Evolutionary conservation across 2,797 vertebrate genomes (phyloP).

Genomic region (Gymnoscopelus microlampas): DNA sequence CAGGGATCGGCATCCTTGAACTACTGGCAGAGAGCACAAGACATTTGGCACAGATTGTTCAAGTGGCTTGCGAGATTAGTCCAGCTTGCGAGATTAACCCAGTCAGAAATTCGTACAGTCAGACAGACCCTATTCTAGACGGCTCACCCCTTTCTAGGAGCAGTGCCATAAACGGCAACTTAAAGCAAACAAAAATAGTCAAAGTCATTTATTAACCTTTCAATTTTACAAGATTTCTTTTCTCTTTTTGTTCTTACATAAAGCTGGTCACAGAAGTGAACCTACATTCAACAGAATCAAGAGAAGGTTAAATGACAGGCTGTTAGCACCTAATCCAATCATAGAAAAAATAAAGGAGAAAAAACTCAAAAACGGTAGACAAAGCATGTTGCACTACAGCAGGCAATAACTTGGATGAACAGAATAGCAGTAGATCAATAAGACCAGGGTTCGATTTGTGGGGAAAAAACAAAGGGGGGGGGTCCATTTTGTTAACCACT

Average conservation of each 20-base stretch:
- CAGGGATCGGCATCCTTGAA: too few relatives aligned
- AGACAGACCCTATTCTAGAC: too few relatives aligned
- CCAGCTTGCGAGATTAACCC: too few relatives aligned
- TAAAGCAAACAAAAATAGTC: constrained; percentile 15
- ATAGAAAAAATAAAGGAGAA: constrained; percentile 14
- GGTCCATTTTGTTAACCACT: too few relatives aligned
- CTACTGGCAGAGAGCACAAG: too few relatives aligned
- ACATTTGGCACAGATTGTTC: too few relatives aligned
- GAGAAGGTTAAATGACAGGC: constrained; percentile 24
- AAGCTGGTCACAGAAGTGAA: constrained; percentile 64
- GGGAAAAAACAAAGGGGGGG: too few relatives aligned
- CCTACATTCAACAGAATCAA: constrained; percentile 69
- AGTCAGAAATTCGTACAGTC: too few relatives aligned
- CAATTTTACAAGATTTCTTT: constrained; percentile 31
- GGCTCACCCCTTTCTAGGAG: too few relatives aligned
- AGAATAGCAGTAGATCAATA: constrained; percentile 20
- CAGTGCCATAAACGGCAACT: too few relatives aligned
- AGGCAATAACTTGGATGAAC: constrained; percentile 22
- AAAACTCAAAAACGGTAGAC: constrained; percentile 30
- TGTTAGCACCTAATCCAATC: constrained; percentile 32
- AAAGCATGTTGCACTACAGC: constrained; percentile 30
- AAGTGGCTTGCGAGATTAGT: too few relatives aligned
- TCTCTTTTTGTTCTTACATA: constrained; percentile 43
- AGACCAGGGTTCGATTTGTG: background rate
- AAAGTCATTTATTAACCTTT: constrained; percentile 69